A percentile compares a stretch with the other conserved stretches of the same genome.
These are phyloP conservation scores for Sterrhoptilus dennistouni DNA, from an alignment of 2,113 vertebrate species.

Conservation along the genomic window DNA sequence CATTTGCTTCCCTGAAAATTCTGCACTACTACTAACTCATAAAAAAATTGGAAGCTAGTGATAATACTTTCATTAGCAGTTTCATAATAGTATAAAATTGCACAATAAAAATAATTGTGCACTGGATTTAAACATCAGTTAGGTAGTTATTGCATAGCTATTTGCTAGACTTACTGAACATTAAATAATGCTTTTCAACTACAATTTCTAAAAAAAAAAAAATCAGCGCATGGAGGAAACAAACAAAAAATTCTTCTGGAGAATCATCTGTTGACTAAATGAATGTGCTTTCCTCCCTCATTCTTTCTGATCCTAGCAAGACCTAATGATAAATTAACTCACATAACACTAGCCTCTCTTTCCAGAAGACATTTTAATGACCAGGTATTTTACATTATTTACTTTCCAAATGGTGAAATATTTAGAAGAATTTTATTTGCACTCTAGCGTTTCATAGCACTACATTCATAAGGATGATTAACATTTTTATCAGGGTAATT, in stretches of 20 bases:
- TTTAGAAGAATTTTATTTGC: not conserved
- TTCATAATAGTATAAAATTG: not conserved
- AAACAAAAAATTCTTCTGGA: not conserved
- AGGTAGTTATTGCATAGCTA: not conserved
- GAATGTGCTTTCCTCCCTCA: not conserved
- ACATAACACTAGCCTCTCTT: not conserved
- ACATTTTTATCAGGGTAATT: not conserved
- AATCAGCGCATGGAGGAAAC: not conserved
- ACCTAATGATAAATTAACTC: not conserved
- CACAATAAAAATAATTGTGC: not conserved
- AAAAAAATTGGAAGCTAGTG: not conserved
- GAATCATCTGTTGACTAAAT: not conserved
- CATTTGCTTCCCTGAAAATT: constrained; percentile 12
- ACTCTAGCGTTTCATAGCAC: not conserved
- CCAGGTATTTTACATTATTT: not conserved
- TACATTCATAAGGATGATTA: not conserved
- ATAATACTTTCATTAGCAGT: constrained; percentile 1
- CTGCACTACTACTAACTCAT: not conserved
- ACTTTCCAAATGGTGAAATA: not conserved
- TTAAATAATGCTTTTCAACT: not conserved
- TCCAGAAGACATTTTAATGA: not conserved
- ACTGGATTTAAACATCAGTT: not conserved
- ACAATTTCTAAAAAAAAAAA: not conserved
- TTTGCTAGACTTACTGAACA: not conserved
- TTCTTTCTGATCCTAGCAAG: not conserved